Conservation (phyloP, 1,140 invertebrate genomes). For the Maniola jurtina region DNA sequence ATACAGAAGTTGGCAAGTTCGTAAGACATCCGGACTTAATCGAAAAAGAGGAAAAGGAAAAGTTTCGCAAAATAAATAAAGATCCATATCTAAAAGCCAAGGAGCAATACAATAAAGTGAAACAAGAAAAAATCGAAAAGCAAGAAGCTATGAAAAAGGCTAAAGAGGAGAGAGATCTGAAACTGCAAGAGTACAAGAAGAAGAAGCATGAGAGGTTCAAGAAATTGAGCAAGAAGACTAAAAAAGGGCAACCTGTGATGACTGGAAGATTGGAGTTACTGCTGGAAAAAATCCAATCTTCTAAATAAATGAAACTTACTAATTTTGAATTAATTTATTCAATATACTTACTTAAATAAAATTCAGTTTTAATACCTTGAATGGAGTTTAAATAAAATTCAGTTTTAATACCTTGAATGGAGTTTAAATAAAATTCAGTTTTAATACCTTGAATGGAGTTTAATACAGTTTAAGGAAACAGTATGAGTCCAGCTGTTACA, state of each 20-base stretch:
- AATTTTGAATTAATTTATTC: too few species aligned
- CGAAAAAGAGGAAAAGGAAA: conserved; percentile 42
- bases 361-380: too few species aligned
- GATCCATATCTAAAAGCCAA: conserved; percentile 79
- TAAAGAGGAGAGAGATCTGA: conserved; percentile 80
- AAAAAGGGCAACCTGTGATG: conserved; percentile 89
- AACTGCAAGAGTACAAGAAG: conserved; percentile 82
- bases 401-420: too few species aligned
- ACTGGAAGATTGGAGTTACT: conserved; percentile 85
- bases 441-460: too few species aligned
- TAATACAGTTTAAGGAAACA: too few species aligned
- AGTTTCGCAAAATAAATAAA: conserved; percentile 37
- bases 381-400: too few species aligned
- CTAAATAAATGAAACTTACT: not conserved
- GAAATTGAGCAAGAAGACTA: conserved; percentile 85
- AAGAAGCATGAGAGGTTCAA: conserved; percentile 83
- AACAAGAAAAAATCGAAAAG: conserved; percentile 79
- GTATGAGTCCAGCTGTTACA: too few species aligned
- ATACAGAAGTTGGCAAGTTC: conserved; percentile 51
- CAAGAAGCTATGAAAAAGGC: conserved; percentile 72
- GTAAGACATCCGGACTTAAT: conserved; percentile 70
- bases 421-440: too few species aligned
- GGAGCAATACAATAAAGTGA: conserved; percentile 76
- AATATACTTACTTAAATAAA: too few species aligned
- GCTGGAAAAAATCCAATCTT: conserved; percentile 69